A percentile compares a stretch with the other conserved stretches of the same genome.
phyloP scores from a whole-genome alignment of 2,797 vertebrate species.

The Neopelma chrysocephalum region DNA sequence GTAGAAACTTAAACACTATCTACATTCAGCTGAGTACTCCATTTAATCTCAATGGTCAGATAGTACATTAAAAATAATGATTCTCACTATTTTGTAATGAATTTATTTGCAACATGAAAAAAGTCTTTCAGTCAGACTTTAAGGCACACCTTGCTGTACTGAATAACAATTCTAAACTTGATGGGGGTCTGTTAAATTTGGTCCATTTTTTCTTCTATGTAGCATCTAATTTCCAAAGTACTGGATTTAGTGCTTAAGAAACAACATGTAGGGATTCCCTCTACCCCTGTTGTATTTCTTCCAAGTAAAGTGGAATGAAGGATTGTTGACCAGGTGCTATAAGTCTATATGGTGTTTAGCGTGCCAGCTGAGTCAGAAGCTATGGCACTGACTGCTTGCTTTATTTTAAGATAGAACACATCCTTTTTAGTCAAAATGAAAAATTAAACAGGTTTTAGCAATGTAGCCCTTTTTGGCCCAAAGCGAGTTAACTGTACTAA shows the following conservation, averaged over 20 bases:
- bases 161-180: not conserved
- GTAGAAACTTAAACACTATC: not conserved
- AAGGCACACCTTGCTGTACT: not conserved
- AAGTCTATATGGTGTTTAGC: not conserved
- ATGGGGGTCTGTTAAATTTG: not conserved
- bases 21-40: not conserved
- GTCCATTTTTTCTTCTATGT: not conserved
- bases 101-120: not conserved
- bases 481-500: not conserved
- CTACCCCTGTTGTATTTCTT: fast-evolving
- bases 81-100: not conserved
- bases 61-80: not conserved
- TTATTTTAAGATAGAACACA: not conserved
- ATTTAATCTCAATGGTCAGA: not conserved
- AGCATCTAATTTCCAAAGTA: not conserved
- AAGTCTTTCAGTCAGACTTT: not conserved
- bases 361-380: not conserved
- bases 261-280: not conserved
- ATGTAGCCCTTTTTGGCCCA: not conserved
- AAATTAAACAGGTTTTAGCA: not conserved
- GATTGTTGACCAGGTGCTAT: not conserved
- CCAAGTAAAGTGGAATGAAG: not conserved
- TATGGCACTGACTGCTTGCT: not conserved
- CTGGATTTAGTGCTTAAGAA: not conserved
- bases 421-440: not conserved